These are phyloP conservation scores for Chionodraco myersi DNA, from an alignment of 2,113 vertebrate genomes.

Conservation along the genomic window DNA sequence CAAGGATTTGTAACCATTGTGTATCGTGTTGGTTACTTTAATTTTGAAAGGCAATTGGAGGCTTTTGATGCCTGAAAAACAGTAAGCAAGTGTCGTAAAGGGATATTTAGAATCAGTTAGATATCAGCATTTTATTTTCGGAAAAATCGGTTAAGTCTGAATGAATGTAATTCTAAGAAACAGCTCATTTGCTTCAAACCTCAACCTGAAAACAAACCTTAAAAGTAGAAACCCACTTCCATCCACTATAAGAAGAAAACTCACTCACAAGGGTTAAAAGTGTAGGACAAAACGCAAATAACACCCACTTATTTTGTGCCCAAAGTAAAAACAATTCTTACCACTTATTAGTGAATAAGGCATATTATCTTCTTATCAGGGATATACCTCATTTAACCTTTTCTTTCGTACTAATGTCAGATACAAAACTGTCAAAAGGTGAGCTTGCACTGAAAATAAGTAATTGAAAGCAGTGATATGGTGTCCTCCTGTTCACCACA, in stretches of 20 bases:
- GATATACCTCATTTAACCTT: conserved; percentile 20
- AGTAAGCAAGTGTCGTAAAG: neutral
- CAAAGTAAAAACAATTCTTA: neutral
- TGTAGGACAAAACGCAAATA: no score
- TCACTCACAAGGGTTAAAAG: no score
- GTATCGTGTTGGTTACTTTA: neutral
- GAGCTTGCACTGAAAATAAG: conserved; percentile 23
- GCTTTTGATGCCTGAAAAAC: neutral
- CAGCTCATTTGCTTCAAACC: neutral
- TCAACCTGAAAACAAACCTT: neutral
- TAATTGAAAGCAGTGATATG: conserved; percentile 8
- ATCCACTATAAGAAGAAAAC: no score
- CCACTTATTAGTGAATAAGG: no score
- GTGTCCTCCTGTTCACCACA: conserved; percentile 47
- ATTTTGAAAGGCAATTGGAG: neutral
- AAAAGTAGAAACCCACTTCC: neutral
- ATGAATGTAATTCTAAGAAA: neutral
- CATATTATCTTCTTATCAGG: conserved; percentile 22
- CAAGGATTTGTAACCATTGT: neutral
- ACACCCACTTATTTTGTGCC: no score
- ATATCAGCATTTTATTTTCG: neutral
- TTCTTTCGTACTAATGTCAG: neutral
- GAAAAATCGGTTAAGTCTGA: neutral
- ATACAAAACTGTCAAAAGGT: conserved; percentile 27
- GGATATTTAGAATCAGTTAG: neutral